phyloP scores from a whole-genome alignment of 1,140 invertebrate genomes.

The Eumeta japonica region DNA sequence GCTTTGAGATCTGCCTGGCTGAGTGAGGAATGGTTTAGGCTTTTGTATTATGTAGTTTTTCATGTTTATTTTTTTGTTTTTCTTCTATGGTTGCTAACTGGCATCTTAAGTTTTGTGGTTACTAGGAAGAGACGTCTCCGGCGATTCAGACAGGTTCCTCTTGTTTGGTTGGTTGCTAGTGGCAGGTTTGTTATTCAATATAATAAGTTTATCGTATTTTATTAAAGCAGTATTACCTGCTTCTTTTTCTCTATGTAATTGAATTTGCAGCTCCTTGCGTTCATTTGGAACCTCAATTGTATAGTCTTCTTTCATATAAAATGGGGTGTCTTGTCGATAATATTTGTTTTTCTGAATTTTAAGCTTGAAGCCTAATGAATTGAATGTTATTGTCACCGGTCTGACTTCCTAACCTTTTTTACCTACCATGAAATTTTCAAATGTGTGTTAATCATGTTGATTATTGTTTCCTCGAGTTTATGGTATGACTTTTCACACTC shows the following conservation, averaged over 20 bases:
- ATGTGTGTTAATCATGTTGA: conserved; percentile 17
- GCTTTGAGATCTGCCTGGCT: too few relatives aligned
- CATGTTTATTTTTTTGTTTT: too few relatives aligned
- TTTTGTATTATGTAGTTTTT: too few relatives aligned
- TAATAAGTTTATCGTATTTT: too few relatives aligned
- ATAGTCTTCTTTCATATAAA: conserved; percentile 21
- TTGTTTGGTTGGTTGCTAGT: too few relatives aligned
- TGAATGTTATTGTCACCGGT: conserved; percentile 16
- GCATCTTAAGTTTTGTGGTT: too few relatives aligned
- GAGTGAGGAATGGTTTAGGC: too few relatives aligned
- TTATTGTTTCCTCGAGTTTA: conserved; percentile 14
- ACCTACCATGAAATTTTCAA: conserved; percentile 18
- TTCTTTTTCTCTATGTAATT: conserved; percentile 11
- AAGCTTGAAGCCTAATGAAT: conserved; percentile 18
- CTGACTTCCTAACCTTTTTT: conserved; percentile 15
- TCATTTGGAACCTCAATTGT: conserved; percentile 15
- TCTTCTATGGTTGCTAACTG: too few relatives aligned
- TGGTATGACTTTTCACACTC: conserved; percentile 17
- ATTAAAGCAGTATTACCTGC: too few relatives aligned
- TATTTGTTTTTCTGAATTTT: conserved; percentile 21
- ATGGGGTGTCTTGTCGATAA: conserved; percentile 10
- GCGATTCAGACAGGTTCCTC: too few relatives aligned
- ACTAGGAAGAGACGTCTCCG: too few relatives aligned
- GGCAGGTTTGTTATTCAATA: too few relatives aligned
- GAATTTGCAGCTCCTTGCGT: conserved; percentile 13